Evolutionary conservation across 2,113 vertebrate genomes (phyloP), one percentile per base, ranked within the genome.

Genomic region (Oriolus oriolus): DNA sequence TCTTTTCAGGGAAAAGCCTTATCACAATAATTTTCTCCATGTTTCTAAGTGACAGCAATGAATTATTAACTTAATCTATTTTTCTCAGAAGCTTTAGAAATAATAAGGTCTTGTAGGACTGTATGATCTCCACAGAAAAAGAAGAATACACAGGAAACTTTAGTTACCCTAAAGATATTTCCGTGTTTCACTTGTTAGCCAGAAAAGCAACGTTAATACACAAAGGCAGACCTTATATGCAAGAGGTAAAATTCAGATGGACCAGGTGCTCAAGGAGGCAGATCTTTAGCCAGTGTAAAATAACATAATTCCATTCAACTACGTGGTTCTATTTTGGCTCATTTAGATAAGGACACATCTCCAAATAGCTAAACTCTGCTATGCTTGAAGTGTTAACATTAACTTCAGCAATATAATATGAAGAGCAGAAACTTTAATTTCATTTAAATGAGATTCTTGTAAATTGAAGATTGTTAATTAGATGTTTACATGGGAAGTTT

Each of bases 401-500:
- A 83, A 94, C n/a, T 80, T 90, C 47, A 93, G 23, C 42, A 90
- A 50, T 44, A 56, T 42, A 70, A 95, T 90, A 87, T 27, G 37
- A 95, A 73, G 5, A 80, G 22, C 11, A 64, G 68, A 92, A 89
- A 23, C 10, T 74, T 96, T 94, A 82, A 95, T 93, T 95, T 95
- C 16, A 80, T 49, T 95, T 35, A 60, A 82, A 93, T 50, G 3
- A 52, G 35, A 61, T 39, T 94, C 70, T 96, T 93, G 68, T 71
- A 90, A 90, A 93, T 82, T 86, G 92, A 95, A 74, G 69, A 63
- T 19, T 79, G 24, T 49, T 97, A 95, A 95, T 97, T 96, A 84
- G 39, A 84, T 96, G 44, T 96, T 97, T 97, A 96, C 70, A 71
- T 71, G 64, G 69, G 73, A 94, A 60, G 31, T 84, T 90, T 97